Evolutionary conservation across 2,888 invertebrate genomes (phyloP), one percentile per base, ranked within the genome.

Genomic region (Trachelus stipa): DNA sequence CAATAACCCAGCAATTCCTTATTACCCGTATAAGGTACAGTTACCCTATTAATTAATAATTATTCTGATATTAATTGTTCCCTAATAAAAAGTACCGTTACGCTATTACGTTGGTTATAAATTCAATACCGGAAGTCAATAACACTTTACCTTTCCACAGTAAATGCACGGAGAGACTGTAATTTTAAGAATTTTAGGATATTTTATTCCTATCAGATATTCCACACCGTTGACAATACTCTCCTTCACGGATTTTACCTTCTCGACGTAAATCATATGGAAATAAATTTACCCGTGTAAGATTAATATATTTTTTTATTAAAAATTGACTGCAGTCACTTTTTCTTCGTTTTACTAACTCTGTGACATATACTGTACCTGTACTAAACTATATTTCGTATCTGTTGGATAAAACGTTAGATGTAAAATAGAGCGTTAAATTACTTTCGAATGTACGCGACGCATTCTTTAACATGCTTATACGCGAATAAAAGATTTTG

Each of bases 41-140:
- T 77, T 77, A 77, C 37, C 73, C 69, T 74, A 77, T 77, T 73
- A 77, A 77, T 77, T 77, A 77, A 34, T 74, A 77, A 73, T 74
- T 68, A 73, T 35, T 35, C 68, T 31, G 73, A 77, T 77, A 74
- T 69, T 77, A 77, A 73, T 77, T 77, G 31, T 30, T 68, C 34
- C 73, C 34, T 76, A 73, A 77, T 77, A 56, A 40, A 12, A 35
- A 33, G 56, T 56, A 56, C 56, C 56, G 56, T 23, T 56, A 56
- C 56, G 56, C 56, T 56, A 9, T 56, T 23, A 15, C 40, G 9
- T 40, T 40, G 0, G 23, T 6, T 6, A 4, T 40, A 2, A 40
- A 40, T 6, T 23, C 6, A 2, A 56, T 23, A 56, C 56, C 56
- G 23, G 9, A 23, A 23, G 56, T 56, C 56, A 15, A 23, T 23